Conservation (phyloP, 1,140 invertebrate species). For the Zaprionus ghesquierei region DNA sequence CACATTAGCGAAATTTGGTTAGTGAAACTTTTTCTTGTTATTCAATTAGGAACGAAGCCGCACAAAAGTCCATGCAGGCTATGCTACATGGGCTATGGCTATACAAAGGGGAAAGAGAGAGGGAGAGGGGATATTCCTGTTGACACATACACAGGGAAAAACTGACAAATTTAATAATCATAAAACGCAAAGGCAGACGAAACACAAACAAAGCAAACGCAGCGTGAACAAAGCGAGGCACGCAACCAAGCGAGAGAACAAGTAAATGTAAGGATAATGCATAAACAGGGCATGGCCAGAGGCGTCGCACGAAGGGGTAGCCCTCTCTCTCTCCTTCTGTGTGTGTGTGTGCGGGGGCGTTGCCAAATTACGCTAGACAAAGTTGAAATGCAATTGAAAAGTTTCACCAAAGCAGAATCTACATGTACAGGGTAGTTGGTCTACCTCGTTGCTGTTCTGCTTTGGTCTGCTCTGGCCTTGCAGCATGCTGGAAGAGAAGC, state of each 20-base stretch:
- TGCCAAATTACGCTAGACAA: slow-evolving; percentile 54
- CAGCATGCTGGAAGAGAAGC: not conserved
- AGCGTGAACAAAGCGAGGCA: slow-evolving; percentile 29
- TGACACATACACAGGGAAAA: not conserved
- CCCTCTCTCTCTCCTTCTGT: not conserved
- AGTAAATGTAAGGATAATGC: slow-evolving; percentile 37
- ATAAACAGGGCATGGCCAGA: slow-evolving; percentile 22
- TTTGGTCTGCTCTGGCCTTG: not conserved
- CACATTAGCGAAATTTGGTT: not conserved
- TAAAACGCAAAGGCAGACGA: slow-evolving; percentile 47
- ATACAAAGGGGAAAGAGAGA: not conserved
- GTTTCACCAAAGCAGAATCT: slow-evolving; percentile 38
- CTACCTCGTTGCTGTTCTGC: not conserved
- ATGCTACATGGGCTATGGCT: not conserved
- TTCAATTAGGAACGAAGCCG: not conserved
- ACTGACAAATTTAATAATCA: slow-evolving; percentile 63
- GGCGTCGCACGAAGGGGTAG: not conserved
- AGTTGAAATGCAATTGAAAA: slow-evolving; percentile 76
- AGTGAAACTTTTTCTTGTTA: slow-evolving; percentile 2
- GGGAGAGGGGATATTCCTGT: not conserved
- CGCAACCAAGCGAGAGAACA: slow-evolving; percentile 28
- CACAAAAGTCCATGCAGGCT: not conserved
- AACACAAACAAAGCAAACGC: slow-evolving; percentile 43
- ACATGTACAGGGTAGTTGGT: not conserved
- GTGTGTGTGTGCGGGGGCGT: not conserved